Conservation (phyloP, 2,113 vertebrate species). For the Mola mola region DNA sequence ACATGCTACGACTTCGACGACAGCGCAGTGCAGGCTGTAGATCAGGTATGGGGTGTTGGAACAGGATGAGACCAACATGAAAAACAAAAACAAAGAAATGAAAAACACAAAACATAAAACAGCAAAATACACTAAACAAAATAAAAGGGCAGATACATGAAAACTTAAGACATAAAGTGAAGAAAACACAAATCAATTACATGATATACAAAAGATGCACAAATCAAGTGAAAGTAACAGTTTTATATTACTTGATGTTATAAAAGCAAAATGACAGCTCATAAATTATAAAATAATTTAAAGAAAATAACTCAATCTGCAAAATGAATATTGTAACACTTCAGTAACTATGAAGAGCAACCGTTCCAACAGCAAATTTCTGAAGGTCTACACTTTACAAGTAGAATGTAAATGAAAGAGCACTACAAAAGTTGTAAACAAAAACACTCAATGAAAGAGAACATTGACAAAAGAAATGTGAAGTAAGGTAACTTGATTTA, state of each 20-base stretch:
- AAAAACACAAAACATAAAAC: conserved; percentile 22
- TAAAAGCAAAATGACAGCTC: not conserved
- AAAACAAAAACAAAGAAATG: conserved; percentile 57
- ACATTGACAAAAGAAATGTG: not conserved
- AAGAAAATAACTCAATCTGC: not conserved
- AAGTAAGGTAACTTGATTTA: not conserved
- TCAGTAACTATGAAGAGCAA: not conserved
- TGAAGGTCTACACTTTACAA: conserved; percentile 11
- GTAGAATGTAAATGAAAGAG: conserved; percentile 1
- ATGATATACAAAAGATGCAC: not conserved
- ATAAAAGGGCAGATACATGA: conserved; percentile 7
- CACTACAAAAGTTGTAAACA: not conserved
- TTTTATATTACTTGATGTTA: not conserved
- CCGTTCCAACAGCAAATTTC: not conserved
- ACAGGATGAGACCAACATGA: conserved; percentile 43
- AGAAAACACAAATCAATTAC: conserved; percentile 14
- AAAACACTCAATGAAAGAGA: conserved; percentile 4
- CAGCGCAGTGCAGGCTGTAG: conserved; percentile 76
- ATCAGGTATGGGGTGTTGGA: conserved; percentile 35
- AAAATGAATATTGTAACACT: not conserved
- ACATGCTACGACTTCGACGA: conserved; percentile 97
- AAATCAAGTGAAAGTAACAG: not conserved
- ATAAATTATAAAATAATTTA: not conserved
- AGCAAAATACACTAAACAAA: not conserved
- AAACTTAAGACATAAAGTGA: not conserved